These are phyloP conservation scores for Cheiracanthium punctorium DNA, from an alignment of 2,888 invertebrate genomes.

Conservation along the genomic window DNA sequence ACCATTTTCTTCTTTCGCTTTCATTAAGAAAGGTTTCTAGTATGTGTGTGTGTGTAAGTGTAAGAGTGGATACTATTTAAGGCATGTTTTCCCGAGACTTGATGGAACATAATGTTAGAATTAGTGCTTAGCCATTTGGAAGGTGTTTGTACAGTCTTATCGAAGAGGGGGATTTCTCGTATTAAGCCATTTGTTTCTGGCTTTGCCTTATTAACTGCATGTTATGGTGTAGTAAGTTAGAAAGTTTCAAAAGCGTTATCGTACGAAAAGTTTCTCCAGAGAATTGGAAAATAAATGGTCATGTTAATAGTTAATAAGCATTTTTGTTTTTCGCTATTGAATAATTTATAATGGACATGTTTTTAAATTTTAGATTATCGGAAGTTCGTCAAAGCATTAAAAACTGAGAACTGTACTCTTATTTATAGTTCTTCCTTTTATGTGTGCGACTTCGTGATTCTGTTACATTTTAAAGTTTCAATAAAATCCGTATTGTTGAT, in stretches of 20 bases:
- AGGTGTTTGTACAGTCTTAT: conserved; percentile 16
- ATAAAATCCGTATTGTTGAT: too few relatives aligned
- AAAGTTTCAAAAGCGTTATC: background rate
- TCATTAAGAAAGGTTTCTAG: conserved; percentile 49
- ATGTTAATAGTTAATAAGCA: too few relatives aligned
- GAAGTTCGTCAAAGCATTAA: too few relatives aligned
- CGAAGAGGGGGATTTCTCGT: background rate
- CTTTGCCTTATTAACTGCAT: background rate
- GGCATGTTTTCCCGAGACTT: conserved; percentile 29
- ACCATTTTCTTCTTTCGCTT: conserved; percentile 48
- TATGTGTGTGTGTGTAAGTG: background rate
- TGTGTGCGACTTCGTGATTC: too few relatives aligned
- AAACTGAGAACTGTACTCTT: too few relatives aligned
- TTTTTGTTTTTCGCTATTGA: too few relatives aligned
- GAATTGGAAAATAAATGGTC: too few relatives aligned
- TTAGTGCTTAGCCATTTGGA: conserved; percentile 32
- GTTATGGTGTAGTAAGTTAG: background rate
- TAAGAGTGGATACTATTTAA: conserved; percentile 24
- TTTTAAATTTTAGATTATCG: too few relatives aligned
- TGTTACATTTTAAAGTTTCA: too few relatives aligned
- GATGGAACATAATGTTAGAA: conserved; percentile 33
- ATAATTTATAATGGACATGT: too few relatives aligned
- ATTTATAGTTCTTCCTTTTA: too few relatives aligned
- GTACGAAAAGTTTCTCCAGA: too few relatives aligned
- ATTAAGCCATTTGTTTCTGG: background rate